Evolutionary conservation across 2,113 vertebrate genomes (phyloP), one percentile per base, ranked within the genome.

Genomic region (Bubo scandiacus): DNA sequence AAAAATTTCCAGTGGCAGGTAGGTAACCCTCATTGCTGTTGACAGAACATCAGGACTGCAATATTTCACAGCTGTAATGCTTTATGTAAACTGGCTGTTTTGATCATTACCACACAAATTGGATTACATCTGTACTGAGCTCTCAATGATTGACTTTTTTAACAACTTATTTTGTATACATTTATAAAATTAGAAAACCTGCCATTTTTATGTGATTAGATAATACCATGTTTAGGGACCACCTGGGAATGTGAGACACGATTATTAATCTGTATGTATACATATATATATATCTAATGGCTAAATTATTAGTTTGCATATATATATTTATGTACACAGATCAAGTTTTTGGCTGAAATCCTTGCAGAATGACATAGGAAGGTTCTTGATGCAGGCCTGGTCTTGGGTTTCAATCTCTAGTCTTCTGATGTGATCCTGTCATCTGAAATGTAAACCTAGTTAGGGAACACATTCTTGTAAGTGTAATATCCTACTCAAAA

Each of bases 51-150:
- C 54, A 14, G 59, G 59, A 66, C 70, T 91, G 70, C 40, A 59
- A 36, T 49, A 73, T 12, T 81, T 47, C 54, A 61, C 54, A 71
- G 75, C 81, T 92, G 30, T 67, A 84, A 45, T 20, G 52, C 34
- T 93, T 91, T 82, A 38, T 80, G 19, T 84, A 75, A 94, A 67
- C 66, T 78, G 92, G 62, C 84, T 88, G 96, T 58, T 96, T 88
- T 96, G 87, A 81, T 96, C 75, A 66, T 93, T 97, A 92, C 93
- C 94, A 90, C 86, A 88, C 88, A 96, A 96, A 92, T 27, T 32
- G 70, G 74, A 88, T 95, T 96, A 80, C 58, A 85, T 97, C 86
- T 88, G 63, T 79, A 91, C 62, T 54, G 73, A 86, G 61, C 55
- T 51, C 80, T 75, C 65, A 47, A 7, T 82, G 65, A 88, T 17